phyloP scores from a whole-genome alignment of 2,888 invertebrate genomes.

The Carpatolechia fugitivella region DNA sequence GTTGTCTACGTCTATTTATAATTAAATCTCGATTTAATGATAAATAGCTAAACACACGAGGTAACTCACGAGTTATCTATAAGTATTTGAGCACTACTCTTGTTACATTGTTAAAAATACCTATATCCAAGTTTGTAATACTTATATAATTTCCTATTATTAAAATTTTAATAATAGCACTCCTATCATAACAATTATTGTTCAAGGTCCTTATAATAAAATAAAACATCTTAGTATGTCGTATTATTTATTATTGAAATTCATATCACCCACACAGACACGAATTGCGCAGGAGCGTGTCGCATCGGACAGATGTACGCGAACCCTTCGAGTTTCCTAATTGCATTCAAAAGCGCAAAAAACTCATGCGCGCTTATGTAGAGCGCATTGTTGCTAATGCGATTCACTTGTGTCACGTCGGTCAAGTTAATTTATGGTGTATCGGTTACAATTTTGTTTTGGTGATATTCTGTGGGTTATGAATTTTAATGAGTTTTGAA shows the following conservation, averaged over 20 bases:
- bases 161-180: too few relatives aligned
- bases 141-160: too few relatives aligned
- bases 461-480: background rate
- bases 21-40: too few relatives aligned
- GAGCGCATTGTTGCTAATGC: constrained; percentile 17
- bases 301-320: constrained; percentile 42
- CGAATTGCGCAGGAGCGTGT: background rate
- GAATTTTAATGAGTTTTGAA: background rate
- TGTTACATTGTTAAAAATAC: too few relatives aligned
- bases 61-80: too few relatives aligned
- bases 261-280: background rate
- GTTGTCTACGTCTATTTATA: too few relatives aligned
- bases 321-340: constrained; percentile 27
- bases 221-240: background rate
- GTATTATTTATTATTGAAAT: background rate
- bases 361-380: constrained; percentile 2
- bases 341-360: constrained; percentile 34
- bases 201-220: too few relatives aligned
- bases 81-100: too few relatives aligned
- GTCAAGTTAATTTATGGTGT: constrained; percentile 15
- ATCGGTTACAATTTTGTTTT: constrained; percentile 7
- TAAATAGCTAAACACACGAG: too few relatives aligned
- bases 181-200: too few relatives aligned
- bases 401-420: constrained; percentile 18
- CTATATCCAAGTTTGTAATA: too few relatives aligned